Conservation (phyloP, 23 tunicate species). For the Ascidia mentula region DNA sequence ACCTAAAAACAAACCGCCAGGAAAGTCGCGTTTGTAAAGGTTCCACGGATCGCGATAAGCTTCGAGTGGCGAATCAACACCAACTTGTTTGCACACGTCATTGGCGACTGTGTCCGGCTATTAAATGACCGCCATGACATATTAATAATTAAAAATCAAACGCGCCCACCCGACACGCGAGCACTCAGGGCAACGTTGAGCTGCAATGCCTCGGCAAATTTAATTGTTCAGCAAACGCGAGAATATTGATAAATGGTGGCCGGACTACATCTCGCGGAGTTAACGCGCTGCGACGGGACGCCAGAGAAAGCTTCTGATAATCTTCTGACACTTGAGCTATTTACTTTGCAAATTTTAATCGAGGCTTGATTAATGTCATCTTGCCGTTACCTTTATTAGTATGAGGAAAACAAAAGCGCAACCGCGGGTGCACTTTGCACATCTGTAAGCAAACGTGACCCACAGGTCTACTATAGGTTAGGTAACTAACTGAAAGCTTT, state of each 20-base stretch:
- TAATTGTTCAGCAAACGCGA: conserved; percentile 40
- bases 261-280: not conserved
- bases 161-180: not conserved
- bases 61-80: conserved; percentile 28
- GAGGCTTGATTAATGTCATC: conserved; percentile 8
- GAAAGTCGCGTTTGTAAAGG: not conserved
- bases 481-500: not conserved
- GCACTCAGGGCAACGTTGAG: not conserved
- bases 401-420: not conserved
- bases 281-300: not conserved
- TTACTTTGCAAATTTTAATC: not conserved
- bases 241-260: conserved; percentile 35
- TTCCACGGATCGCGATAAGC: conserved; percentile 27
- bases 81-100: conserved; percentile 33
- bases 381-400: not conserved
- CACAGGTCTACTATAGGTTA: not conserved
- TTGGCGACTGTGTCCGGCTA: conserved; percentile 32
- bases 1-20: not conserved
- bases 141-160: conserved; percentile 17
- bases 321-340: conserved; percentile 6
- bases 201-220: conserved; percentile 4
- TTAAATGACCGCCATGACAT: conserved; percentile 11
- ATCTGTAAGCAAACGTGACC: not conserved
- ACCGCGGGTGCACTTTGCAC: not conserved
- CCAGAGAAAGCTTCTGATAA: not conserved